These are phyloP conservation scores for Lamprologus tigripictilis DNA, from an alignment of 2,113 vertebrate genomes.

Conservation along the genomic window DNA sequence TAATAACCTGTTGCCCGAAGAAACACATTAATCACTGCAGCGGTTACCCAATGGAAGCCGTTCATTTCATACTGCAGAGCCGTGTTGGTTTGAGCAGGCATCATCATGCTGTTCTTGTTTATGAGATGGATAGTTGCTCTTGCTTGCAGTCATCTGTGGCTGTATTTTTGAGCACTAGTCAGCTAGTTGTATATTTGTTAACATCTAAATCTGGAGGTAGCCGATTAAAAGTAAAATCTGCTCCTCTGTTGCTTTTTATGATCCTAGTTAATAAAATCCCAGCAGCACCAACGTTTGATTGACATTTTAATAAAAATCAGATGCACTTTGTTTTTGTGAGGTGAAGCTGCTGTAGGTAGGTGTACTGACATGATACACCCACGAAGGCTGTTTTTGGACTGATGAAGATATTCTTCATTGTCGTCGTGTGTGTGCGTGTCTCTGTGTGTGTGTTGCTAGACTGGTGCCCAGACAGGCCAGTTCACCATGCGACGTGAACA, in stretches of 20 bases:
- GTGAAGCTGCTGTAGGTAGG: not conserved
- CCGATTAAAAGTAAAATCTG: not conserved
- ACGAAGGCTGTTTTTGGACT: not conserved
- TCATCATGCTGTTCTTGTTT: not conserved
- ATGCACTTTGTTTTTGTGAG: not conserved
- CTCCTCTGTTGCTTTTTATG: not conserved
- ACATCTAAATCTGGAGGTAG: not conserved
- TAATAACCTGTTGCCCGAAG: not conserved
- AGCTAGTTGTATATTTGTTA: not conserved
- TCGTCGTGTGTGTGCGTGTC: not conserved
- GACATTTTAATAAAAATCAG: not conserved
- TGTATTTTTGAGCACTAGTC: not conserved
- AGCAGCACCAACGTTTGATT: not conserved
- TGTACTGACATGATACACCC: not conserved
- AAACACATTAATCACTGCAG: not conserved
- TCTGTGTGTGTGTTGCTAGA: constrained; percentile 10
- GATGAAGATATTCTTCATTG: not conserved
- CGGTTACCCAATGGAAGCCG: fast-evolving
- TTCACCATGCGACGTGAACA: constrained; percentile 29
- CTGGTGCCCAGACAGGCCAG: constrained; percentile 50
- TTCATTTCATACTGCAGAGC: not conserved
- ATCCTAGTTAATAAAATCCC: not conserved
- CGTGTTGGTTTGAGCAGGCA: not conserved
- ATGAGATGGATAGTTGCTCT: not conserved
- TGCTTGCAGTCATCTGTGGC: not conserved